Percentiles rank a stretch among this genome's conserved stretches.
Evolutionary conservation across 2,888 invertebrate species (phyloP).

Genomic region (Eupithecia dodoneata): DNA sequence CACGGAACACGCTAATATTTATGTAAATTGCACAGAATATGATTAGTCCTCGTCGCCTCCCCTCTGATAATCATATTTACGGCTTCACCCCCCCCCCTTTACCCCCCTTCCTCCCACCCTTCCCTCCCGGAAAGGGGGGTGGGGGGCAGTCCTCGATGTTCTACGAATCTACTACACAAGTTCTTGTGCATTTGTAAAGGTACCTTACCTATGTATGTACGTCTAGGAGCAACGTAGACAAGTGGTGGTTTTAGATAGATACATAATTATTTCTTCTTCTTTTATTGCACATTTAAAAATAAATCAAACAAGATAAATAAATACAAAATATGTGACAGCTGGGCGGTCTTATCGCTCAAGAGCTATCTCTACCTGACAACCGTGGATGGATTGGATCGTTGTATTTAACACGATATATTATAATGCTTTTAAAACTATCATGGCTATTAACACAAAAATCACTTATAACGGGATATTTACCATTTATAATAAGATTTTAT

Average conservation of each 20-base stretch:
- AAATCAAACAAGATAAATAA: too few relatives aligned
- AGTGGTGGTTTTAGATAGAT: background rate
- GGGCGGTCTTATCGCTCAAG: too few relatives aligned
- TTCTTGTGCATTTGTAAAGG: slow-evolving; percentile 29
- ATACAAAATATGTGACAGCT: too few relatives aligned
- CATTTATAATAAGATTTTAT: too few relatives aligned
- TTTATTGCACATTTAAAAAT: too few relatives aligned
- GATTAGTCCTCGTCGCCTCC: slow-evolving; percentile 83
- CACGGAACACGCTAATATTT: slow-evolving; percentile 83
- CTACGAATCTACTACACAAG: slow-evolving; percentile 51
- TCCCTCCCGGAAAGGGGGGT: slow-evolving; percentile 36
- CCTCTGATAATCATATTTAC: slow-evolving; percentile 84
- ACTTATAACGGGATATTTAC: too few relatives aligned
- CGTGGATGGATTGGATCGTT: too few relatives aligned
- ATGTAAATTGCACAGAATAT: slow-evolving; percentile 84
- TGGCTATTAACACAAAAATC: too few relatives aligned
- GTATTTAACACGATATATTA: too few relatives aligned
- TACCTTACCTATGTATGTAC: background rate
- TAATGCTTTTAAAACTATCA: too few relatives aligned
- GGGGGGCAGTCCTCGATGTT: slow-evolving; percentile 50
- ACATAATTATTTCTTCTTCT: too few relatives aligned
- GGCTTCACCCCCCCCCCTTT: slow-evolving; percentile 61
- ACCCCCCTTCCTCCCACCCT: slow-evolving; percentile 50
- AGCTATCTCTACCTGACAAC: too few relatives aligned
- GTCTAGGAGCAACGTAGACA: slow-evolving; percentile 41